Percentiles rank a stretch among this genome's conserved stretches.
phyloP scores from a whole-genome alignment of 2,113 vertebrate genomes.

The Daboia siamensis region DNA sequence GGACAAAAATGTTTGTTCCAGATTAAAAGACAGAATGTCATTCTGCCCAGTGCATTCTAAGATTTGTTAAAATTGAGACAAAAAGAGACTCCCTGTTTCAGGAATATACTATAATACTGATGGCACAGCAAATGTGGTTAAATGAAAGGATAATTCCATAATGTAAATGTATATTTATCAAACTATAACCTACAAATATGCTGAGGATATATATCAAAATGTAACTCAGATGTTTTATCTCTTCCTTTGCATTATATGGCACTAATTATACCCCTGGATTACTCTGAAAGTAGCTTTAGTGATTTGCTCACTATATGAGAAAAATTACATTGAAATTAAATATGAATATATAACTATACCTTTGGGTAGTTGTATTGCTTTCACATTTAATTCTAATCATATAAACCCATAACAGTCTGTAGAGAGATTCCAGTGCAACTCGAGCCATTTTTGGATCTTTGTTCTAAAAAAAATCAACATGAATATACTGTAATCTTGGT shows the following conservation, averaged over 20 bases:
- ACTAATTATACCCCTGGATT: background rate
- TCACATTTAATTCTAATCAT: conserved; percentile 99
- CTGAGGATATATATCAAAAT: background rate
- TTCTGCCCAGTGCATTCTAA: conserved; percentile 1
- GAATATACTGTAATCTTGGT: conserved; percentile 3
- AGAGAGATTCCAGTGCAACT: conserved; percentile 96
- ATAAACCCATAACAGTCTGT: conserved; percentile 97
- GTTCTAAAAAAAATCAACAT: conserved; percentile 74
- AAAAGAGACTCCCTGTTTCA: background rate
- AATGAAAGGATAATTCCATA: background rate
- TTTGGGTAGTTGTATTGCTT: conserved; percentile 97
- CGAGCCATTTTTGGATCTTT: conserved; percentile 98
- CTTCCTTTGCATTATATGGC: background rate
- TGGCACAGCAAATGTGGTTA: background rate
- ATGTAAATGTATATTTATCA: background rate
- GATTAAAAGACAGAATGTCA: conserved; percentile 16
- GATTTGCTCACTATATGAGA: background rate
- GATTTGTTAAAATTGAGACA: background rate
- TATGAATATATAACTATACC: conserved; percentile 69
- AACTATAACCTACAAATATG: background rate
- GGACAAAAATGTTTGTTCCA: background rate
- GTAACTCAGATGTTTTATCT: background rate
- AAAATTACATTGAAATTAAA: background rate
- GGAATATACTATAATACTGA: background rate
- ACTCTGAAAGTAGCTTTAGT: background rate